Evolutionary conservation across 1,140 invertebrate species (phyloP).

Genomic region (Halictus rubicundus): DNA sequence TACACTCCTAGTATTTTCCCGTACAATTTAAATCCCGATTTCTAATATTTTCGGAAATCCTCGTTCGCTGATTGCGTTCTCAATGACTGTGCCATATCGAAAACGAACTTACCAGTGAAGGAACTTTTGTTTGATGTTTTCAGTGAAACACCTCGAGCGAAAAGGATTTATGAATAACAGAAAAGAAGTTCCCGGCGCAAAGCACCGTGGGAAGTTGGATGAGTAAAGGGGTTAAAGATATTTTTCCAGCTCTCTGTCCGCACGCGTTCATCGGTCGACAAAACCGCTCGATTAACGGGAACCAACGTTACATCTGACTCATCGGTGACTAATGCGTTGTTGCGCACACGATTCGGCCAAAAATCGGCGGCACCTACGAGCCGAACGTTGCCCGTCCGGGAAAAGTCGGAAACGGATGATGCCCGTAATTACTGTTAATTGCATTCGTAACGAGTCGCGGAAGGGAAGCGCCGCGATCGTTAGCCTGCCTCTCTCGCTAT

Average conservation of each 20-base stretch:
- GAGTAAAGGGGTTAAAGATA: background rate
- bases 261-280: conserved; percentile 12
- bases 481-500: conserved; percentile 7
- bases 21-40: no score
- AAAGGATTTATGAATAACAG: no score
- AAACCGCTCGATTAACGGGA: conserved; percentile 52
- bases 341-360: conserved; percentile 35
- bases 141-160: no score
- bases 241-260: background rate
- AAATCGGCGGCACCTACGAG: background rate
- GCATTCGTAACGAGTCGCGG: conserved; percentile 22
- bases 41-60: no score
- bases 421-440: conserved; percentile 32
- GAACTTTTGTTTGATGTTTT: no score
- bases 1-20: no score
- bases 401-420: conserved; percentile 24
- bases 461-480: conserved; percentile 23
- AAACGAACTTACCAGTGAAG: no score
- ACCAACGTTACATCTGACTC: conserved; percentile 54
- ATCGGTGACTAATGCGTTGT: conserved; percentile 48
- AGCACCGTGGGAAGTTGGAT: no score
- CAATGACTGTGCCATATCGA: no score
- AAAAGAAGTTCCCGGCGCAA: no score
- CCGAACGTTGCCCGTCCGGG: background rate
- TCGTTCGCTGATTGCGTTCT: no score